phyloP scores from a whole-genome alignment of 1,140 invertebrate species.

The Saccostrea glomerata region DNA sequence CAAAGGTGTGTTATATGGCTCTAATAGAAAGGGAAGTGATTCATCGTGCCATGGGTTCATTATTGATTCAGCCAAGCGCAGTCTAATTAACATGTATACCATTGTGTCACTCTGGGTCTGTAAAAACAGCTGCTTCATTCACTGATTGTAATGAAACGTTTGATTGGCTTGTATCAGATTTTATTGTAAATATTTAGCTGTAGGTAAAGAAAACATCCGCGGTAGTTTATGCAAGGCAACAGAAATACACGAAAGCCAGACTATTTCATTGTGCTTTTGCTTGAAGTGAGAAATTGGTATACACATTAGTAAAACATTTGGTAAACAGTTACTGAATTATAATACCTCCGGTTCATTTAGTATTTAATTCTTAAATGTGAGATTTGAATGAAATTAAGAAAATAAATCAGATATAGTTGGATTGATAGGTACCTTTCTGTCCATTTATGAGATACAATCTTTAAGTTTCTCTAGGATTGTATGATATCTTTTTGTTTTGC shows the following conservation, averaged over 20 bases:
- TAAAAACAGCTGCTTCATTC: slow-evolving; percentile 36
- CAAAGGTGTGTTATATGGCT: neutral
- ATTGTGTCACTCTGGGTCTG: slow-evolving; percentile 35
- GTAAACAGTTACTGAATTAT: neutral
- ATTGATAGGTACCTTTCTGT: neutral
- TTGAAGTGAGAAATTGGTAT: neutral
- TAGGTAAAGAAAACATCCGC: slow-evolving; percentile 22
- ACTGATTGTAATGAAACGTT: slow-evolving; percentile 25
- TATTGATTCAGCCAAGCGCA: slow-evolving; percentile 4
- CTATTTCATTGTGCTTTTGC: neutral
- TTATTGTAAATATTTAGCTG: slow-evolving; percentile 34
- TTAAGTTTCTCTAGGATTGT: too few relatives aligned
- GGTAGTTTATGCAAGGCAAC: neutral
- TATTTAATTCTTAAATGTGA: neutral
- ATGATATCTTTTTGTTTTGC: too few relatives aligned
- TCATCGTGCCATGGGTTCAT: neutral
- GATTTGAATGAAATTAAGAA: neutral
- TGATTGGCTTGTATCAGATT: slow-evolving; percentile 28
- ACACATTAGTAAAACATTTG: neutral
- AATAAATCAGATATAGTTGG: neutral
- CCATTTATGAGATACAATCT: too few relatives aligned
- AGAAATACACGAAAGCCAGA: neutral
- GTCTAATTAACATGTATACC: slow-evolving; percentile 22
- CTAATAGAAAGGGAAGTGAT: neutral
- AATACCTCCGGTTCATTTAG: neutral